Evolutionary conservation across 2,797 vertebrate genomes (phyloP).

Genomic region (Rachycentron canadum): DNA sequence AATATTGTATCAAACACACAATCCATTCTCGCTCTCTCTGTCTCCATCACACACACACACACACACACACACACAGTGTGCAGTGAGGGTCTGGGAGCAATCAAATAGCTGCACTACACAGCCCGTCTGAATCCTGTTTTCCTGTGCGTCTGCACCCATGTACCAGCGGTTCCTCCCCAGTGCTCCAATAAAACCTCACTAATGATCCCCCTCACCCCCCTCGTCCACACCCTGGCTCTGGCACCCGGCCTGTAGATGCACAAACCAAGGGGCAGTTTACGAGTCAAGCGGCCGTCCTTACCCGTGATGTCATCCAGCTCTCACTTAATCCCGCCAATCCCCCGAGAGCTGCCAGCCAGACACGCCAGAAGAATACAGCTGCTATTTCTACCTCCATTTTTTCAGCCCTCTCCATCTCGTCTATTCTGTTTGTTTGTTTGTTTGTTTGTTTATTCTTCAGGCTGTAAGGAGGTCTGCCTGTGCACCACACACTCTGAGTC

Average conservation of each 20-base stretch:
- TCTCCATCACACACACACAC: constrained; percentile 14
- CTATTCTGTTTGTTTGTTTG: constrained; percentile 54
- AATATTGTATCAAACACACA: constrained; percentile 56
- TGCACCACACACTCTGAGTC: constrained; percentile 37
- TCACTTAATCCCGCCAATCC: constrained; percentile 77
- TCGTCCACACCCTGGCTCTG: constrained; percentile 76
- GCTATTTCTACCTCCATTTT: constrained; percentile 45
- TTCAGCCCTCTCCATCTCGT: constrained; percentile 38
- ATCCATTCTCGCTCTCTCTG: constrained; percentile 27
- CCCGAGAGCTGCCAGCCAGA: constrained; percentile 71
- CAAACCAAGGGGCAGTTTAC: constrained; percentile 79
- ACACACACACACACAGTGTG: constrained; percentile 20
- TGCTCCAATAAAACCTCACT: constrained; percentile 86
- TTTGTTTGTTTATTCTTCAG: constrained; percentile 66
- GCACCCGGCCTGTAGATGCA: constrained; percentile 80
- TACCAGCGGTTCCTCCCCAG: constrained; percentile 79
- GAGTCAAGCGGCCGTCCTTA: constrained; percentile 70
- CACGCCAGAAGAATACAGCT: constrained; percentile 62
- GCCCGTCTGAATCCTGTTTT: constrained; percentile 80
- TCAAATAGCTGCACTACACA: constrained; percentile 79
- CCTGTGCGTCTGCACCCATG: constrained; percentile 83
- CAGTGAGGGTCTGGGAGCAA: constrained; percentile 83
- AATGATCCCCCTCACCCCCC: constrained; percentile 79
- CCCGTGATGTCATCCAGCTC: constrained; percentile 82
- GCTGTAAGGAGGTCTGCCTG: constrained; percentile 46